A percentile compares a stretch with the other conserved stretches of the same genome.
Evolutionary conservation across 2,888 invertebrate genomes (phyloP).

Genomic region (Dolomedes plantarius): DNA sequence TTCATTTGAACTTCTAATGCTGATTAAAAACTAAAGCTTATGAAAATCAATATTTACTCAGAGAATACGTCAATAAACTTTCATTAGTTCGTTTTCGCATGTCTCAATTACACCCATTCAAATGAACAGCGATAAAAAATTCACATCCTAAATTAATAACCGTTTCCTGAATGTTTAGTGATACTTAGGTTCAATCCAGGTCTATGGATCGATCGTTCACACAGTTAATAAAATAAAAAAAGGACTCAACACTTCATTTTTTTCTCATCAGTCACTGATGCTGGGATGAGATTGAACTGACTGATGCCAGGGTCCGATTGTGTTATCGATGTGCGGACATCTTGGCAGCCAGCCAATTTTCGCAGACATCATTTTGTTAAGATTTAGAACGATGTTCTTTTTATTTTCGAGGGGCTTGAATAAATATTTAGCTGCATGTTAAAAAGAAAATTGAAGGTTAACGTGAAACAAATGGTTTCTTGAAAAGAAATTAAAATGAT

Average conservation of each 20-base stretch:
- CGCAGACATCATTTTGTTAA: slow-evolving; percentile 43
- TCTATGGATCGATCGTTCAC: neutral
- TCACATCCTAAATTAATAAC: neutral
- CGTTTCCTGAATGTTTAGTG: neutral
- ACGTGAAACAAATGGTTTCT: neutral
- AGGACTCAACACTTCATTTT: neutral
- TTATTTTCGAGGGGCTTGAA: slow-evolving; percentile 17
- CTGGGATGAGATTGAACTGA: slow-evolving; percentile 26
- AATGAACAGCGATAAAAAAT: neutral
- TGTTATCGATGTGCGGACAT: slow-evolving; percentile 28
- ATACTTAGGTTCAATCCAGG: neutral
- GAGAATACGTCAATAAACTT: too few species aligned
- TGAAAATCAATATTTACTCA: too few species aligned
- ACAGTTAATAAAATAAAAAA: neutral
- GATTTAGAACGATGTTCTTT: slow-evolving; percentile 35
- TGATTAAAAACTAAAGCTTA: too few species aligned
- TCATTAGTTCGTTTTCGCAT: too few species aligned
- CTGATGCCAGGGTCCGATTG: slow-evolving; percentile 45
- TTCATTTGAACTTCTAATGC: too few species aligned
- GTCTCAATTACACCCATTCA: neutral
- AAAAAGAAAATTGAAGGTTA: neutral
- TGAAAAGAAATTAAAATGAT: neutral
- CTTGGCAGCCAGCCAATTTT: slow-evolving; percentile 49
- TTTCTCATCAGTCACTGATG: slow-evolving; percentile 28
- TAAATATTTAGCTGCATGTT: slow-evolving; percentile 30